A percentile compares a stretch with the other conserved stretches of the same genome.
Conservation (phyloP, 2,888 invertebrate species). For the Monochamus alternatus region DNA sequence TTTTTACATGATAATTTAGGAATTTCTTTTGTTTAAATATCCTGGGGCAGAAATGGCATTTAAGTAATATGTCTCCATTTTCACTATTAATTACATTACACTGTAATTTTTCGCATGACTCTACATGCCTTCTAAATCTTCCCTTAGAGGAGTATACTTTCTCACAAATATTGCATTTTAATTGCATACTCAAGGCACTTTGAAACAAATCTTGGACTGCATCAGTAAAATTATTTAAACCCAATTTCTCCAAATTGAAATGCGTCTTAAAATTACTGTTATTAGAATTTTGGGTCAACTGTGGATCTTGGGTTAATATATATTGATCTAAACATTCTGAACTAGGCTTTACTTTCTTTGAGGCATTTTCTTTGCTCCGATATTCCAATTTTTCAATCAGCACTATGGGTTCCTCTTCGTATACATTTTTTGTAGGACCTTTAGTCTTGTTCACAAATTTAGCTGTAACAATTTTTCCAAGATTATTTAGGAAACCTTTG, state of each 20-base stretch:
- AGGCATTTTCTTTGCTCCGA: background rate
- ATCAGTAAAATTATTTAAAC: conserved; percentile 11
- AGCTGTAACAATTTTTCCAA: conserved; percentile 54
- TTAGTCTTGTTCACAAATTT: conserved; percentile 42
- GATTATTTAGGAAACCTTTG: conserved; percentile 55
- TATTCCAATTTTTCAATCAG: conserved; percentile 12
- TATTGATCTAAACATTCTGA: conserved; percentile 2
- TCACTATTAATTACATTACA: conserved; percentile 11
- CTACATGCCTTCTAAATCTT: conserved; percentile 42
- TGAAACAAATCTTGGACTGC: conserved; percentile 14
- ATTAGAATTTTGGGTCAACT: background rate
- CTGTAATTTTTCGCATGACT: conserved; percentile 32
- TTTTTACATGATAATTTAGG: conserved; percentile 39
- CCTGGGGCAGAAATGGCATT: conserved; percentile 34
- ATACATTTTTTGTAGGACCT: background rate
- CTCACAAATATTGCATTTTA: conserved; percentile 18
- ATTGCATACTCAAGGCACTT: conserved; percentile 27
- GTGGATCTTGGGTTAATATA: conserved; percentile 10
- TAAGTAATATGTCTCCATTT: conserved; percentile 19
- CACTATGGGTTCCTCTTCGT: conserved; percentile 16
- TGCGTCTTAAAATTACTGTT: background rate
- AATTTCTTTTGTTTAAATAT: conserved; percentile 35
- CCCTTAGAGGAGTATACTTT: conserved; percentile 30
- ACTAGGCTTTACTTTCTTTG: background rate
- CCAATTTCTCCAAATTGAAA: conserved; percentile 12